phyloP scores from a whole-genome alignment of 2,888 invertebrate species.

The Tachina lurida region DNA sequence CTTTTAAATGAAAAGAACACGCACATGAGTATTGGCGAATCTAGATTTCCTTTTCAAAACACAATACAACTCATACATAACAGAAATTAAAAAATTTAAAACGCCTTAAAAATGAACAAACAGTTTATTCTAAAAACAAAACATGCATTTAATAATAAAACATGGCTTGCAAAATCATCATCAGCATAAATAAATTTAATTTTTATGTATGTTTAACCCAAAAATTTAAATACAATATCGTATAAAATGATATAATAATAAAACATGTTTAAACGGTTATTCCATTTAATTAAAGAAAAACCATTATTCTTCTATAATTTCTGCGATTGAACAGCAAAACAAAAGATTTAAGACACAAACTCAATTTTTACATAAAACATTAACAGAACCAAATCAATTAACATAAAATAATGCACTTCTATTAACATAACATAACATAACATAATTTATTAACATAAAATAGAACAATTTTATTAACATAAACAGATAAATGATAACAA shows the following conservation, averaged over 20 bases:
- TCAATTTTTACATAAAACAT: too few species aligned
- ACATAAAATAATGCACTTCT: too few species aligned
- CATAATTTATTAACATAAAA: too few species aligned
- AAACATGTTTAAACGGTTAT: too few species aligned
- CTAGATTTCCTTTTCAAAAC: constrained; percentile 34
- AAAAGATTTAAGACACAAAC: too few species aligned
- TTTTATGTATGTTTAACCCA: constrained; percentile 38
- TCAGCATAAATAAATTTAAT: constrained; percentile 51
- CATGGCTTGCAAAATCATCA: constrained; percentile 45
- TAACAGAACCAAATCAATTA: too few species aligned
- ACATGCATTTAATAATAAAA: constrained; percentile 24
- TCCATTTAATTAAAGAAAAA: too few species aligned
- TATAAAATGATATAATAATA: too few species aligned
- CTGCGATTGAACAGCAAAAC: too few species aligned
- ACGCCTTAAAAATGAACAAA: not conserved
- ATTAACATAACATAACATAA: too few species aligned
- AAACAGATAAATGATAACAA: not conserved
- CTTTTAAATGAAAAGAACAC: constrained; percentile 39
- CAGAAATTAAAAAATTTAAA: constrained; percentile 42
- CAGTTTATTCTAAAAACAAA: constrained; percentile 25
- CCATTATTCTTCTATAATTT: too few species aligned
- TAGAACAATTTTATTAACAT: too few species aligned
- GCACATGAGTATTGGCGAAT: constrained; percentile 40
- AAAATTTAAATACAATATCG: not conserved
- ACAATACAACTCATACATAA: constrained; percentile 14